Evolutionary conservation across 2,888 invertebrate genomes (phyloP).

Genomic region (Drosophila dives): DNA sequence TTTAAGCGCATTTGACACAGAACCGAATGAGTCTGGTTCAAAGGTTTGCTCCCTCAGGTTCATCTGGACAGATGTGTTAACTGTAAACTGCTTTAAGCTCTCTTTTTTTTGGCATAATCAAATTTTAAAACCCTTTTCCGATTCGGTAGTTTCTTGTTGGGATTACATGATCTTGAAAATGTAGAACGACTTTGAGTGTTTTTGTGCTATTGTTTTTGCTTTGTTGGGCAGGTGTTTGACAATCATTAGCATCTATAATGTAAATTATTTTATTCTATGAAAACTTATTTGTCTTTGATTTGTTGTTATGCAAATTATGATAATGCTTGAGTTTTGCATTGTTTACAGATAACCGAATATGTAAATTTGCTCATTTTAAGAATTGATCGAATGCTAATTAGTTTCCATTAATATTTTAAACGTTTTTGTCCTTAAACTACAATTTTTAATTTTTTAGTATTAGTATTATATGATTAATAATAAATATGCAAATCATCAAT

Average conservation of each 20-base stretch:
- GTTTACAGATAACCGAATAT: background rate
- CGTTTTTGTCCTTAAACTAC: background rate
- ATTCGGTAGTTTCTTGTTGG: slow-evolving; percentile 6
- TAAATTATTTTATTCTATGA: slow-evolving; percentile 13
- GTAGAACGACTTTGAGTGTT: background rate
- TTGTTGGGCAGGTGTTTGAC: slow-evolving; percentile 26
- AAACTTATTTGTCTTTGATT: slow-evolving; percentile 3
- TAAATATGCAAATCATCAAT: background rate
- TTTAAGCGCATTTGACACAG: slow-evolving; percentile 72
- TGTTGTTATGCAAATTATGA: slow-evolving; percentile 14
- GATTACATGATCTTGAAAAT: slow-evolving; percentile 14
- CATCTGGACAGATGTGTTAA: slow-evolving; percentile 32
- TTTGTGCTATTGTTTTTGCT: slow-evolving; percentile 13
- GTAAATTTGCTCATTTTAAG: background rate
- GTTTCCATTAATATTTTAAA: background rate
- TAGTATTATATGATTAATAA: background rate
- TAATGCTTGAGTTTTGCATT: background rate
- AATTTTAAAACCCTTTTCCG: slow-evolving; percentile 17
- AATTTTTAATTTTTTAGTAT: background rate
- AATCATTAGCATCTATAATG: slow-evolving; percentile 34
- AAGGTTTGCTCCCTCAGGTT: slow-evolving; percentile 21
- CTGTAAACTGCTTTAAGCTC: slow-evolving; percentile 32
- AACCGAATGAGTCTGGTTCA: slow-evolving; percentile 21
- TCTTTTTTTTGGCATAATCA: slow-evolving; percentile 3
- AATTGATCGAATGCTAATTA: background rate